These are phyloP conservation scores for Lasius platythorax DNA, from an alignment of 2,888 invertebrate genomes.

Conservation along the genomic window DNA sequence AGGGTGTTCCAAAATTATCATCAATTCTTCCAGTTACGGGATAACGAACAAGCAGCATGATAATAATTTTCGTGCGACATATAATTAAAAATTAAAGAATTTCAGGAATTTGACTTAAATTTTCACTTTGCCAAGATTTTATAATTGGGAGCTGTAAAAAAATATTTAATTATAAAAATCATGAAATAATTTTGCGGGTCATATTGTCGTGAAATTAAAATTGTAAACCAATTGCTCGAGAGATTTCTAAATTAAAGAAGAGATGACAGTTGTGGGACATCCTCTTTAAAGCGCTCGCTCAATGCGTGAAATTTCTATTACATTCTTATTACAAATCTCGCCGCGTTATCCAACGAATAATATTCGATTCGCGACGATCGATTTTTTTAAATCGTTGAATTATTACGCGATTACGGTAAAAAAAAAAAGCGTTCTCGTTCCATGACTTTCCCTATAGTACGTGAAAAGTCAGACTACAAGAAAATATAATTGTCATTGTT, in stretches of 20 bases:
- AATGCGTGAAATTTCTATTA: background rate
- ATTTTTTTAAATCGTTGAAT: conserved; percentile 16
- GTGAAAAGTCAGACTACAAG: conserved; percentile 37
- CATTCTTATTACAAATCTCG: background rate
- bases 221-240: background rate
- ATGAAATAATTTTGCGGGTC: background rate
- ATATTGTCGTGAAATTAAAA: background rate
- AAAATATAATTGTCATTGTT: conserved; percentile 45
- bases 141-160: background rate
- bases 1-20: background rate
- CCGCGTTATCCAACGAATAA: conserved; percentile 23
- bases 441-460: conserved; percentile 43
- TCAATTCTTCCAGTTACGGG: background rate
- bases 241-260: background rate
- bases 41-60: background rate
- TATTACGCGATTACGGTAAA: conserved; percentile 25
- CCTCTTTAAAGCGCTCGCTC: background rate
- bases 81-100: background rate
- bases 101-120: background rate
- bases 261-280: background rate
- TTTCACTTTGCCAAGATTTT: too few species aligned
- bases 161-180: background rate
- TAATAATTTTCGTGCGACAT: background rate
- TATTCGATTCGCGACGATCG: conserved; percentile 3
- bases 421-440: conserved; percentile 41